Evolutionary conservation across 2,113 vertebrate species (phyloP).

Genomic region (human): GRCh38 chr20:34809001-34809500

Average conservation of each 20-base stretch:
- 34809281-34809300: not conserved
- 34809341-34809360: slow-evolving; percentile 41
- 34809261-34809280: slow-evolving; percentile 25
- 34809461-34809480: slow-evolving; percentile 73
- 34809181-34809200: slow-evolving; percentile 36
- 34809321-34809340: not conserved
- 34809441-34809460: slow-evolving; percentile 74
- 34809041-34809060: slow-evolving; percentile 52
- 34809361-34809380: slow-evolving; percentile 25
- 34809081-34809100: slow-evolving; percentile 36
- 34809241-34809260: slow-evolving; percentile 42
- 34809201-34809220: slow-evolving; percentile 16
- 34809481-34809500: slow-evolving; percentile 68
- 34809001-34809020: not conserved
- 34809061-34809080: slow-evolving; percentile 19
- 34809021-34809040: not conserved
- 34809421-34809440: slow-evolving; percentile 49
- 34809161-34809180: slow-evolving; percentile 20
- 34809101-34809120: slow-evolving; percentile 1
- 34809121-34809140: slow-evolving; percentile 26
- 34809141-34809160: slow-evolving; percentile 26
- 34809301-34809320: slow-evolving; percentile 26
- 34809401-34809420: slow-evolving; percentile 47
- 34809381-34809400: slow-evolving; percentile 41
- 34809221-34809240: slow-evolving; percentile 33